Percentiles rank a stretch among this genome's conserved stretches.
Conservation (phyloP, 2,113 vertebrate species). For the Eira barbara region DNA sequence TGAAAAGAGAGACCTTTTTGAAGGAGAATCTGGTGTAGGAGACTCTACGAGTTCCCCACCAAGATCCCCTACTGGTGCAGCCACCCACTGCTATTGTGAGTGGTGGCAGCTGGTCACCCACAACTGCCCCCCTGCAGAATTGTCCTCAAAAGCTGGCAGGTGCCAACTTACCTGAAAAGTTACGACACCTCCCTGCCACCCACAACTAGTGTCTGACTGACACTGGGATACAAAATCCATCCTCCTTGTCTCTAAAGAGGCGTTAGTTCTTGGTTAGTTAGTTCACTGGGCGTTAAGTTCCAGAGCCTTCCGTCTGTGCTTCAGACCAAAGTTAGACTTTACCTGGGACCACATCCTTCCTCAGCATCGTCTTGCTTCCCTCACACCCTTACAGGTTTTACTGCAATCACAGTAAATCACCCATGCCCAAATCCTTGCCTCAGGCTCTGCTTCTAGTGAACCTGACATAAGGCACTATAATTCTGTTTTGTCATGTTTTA, state of each 20-base stretch:
- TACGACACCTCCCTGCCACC: not conserved
- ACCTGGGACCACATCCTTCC: fast-evolving
- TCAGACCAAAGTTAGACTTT: not conserved
- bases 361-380: not conserved
- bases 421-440: not conserved
- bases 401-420: no score
- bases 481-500: not conserved
- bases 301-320: not conserved
- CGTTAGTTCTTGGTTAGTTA: no score
- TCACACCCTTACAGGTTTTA: not conserved
- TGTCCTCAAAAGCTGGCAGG: not conserved
- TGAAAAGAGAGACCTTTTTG: not conserved
- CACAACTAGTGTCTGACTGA: no score
- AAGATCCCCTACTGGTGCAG: fast-evolving
- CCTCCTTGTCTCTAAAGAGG: not conserved
- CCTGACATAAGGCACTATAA: fast-evolving
- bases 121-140: fast-evolving
- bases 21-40: not conserved
- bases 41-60: fast-evolving
- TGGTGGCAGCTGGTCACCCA: not conserved
- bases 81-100: fast-evolving
- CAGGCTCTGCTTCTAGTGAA: not conserved
- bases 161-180: not conserved
- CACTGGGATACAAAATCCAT: fast-evolving
- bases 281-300: not conserved